Conservation (phyloP, 1,140 invertebrate species). For the Drosophila orosa region DNA sequence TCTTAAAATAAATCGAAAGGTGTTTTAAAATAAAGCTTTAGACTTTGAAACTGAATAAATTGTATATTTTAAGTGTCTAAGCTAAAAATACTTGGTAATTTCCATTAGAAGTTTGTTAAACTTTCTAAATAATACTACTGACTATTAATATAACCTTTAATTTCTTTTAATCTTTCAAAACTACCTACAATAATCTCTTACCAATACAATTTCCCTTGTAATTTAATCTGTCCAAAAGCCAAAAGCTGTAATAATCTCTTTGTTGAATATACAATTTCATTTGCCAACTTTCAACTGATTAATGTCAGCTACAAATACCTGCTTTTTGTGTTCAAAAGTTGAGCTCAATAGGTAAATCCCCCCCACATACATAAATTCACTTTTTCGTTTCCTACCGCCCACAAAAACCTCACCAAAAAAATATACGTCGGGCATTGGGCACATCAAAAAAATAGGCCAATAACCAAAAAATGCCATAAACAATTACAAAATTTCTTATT, state of each 20-base stretch:
- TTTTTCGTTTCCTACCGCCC: slow-evolving; percentile 56
- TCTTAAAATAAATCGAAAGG: not conserved
- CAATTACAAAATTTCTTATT: slow-evolving; percentile 48
- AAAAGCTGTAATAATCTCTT: slow-evolving; percentile 14
- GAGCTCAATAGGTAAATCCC: slow-evolving; percentile 34
- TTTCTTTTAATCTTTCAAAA: not conserved
- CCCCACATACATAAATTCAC: slow-evolving; percentile 37
- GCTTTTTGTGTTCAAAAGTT: slow-evolving; percentile 1
- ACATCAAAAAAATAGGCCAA: slow-evolving; percentile 72
- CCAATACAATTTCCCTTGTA: not conserved
- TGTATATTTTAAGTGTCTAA: no score
- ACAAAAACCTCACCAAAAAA: slow-evolving; percentile 38
- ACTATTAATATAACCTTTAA: not conserved
- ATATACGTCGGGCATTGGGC: slow-evolving; percentile 14
- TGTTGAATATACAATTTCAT: slow-evolving; percentile 33
- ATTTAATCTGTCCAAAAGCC: slow-evolving; percentile 13
- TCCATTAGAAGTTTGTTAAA: not conserved
- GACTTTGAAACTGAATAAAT: not conserved
- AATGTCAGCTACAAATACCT: slow-evolving; percentile 47
- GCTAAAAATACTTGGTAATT: not conserved
- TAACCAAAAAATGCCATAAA: slow-evolving; percentile 66
- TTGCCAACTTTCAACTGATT: slow-evolving; percentile 44
- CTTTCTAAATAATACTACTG: not conserved
- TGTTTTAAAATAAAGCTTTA: not conserved
- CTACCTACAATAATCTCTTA: not conserved